Evolutionary conservation across 2,888 invertebrate genomes (phyloP), one percentile per base, ranked within the genome.

Genomic region (Sussaba pulchella): DNA sequence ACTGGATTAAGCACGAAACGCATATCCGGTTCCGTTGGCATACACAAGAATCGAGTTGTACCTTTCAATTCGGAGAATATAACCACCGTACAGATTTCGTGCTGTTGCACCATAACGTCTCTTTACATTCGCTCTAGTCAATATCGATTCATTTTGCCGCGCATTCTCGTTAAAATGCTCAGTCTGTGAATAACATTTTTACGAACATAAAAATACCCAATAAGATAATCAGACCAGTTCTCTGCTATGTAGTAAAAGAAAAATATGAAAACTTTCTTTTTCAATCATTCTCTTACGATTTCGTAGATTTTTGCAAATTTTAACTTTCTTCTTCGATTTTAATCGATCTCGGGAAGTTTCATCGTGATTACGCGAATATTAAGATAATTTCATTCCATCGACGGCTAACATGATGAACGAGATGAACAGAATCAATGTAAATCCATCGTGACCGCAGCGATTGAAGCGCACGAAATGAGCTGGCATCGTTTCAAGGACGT

Each of bases 1-100:
- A 88, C 87, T 88, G 88, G 89, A 88, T 89, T 88, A 87, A 81
- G 81, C 77, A 78, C 75, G 63, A 79, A 85, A 83, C 61, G 80
- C 84, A 85, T 31, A 31, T 85, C 86, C 85, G 85, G 85, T 83
- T 84, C 72, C 54, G 80, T 84, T 82, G 57, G 83, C 80, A 85
- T n/a, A 85, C 84, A 57, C n/a, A 67, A 52, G 50, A 14, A 52
- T 26, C 10, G 12, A 47, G 45, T 26, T n/a, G 19, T 39, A 3
- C 26, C 14, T 54, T 70, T 70, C 70, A 43, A 43, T n/a, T n/a
- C n/a, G 43, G 10, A 17, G 50, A 50, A 50, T n/a, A n/a, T 50
- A 50, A 50, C n/a, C 19, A 12, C 12, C 21, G 41, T 21, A 10
- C 57, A 1, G 17, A 0, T 36, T 9, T 31, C 31, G 8, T 0